Conservation (phyloP, 2,113 vertebrate species). For the Riparia riparia region DNA sequence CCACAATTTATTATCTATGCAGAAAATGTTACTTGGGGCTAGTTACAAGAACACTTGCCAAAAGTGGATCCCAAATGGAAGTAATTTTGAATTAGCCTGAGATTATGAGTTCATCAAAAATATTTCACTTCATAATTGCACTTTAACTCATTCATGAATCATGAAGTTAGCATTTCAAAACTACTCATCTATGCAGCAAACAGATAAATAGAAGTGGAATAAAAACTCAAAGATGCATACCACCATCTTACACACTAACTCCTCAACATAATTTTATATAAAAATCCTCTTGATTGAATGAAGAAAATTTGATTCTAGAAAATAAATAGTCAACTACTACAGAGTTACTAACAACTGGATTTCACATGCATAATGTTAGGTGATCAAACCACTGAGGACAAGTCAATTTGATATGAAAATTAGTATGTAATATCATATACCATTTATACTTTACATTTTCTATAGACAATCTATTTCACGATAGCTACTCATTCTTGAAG, state of each 20-base stretch:
- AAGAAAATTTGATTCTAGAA: background rate
- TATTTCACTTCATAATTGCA: background rate
- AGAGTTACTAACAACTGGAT: background rate
- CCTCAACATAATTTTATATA: background rate
- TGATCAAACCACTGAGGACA: accelerated
- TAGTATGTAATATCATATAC: background rate
- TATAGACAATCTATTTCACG: background rate
- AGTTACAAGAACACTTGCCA: background rate
- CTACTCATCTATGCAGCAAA: background rate
- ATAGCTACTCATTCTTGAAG: background rate
- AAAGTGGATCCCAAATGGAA: background rate
- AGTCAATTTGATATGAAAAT: background rate
- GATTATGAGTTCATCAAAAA: background rate
- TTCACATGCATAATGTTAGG: background rate
- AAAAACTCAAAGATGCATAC: background rate
- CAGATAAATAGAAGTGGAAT: background rate
- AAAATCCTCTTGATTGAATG: background rate
- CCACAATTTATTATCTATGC: background rate
- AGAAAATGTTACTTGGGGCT: background rate
- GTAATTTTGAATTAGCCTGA: background rate
- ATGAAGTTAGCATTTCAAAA: background rate
- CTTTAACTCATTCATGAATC: background rate
- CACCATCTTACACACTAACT: background rate
- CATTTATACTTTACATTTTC: background rate
- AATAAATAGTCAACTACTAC: background rate